Percentiles rank a stretch among this genome's conserved stretches.
These are phyloP conservation scores for Menura novaehollandiae DNA, from an alignment of 2,113 vertebrate genomes.

Conservation along the genomic window DNA sequence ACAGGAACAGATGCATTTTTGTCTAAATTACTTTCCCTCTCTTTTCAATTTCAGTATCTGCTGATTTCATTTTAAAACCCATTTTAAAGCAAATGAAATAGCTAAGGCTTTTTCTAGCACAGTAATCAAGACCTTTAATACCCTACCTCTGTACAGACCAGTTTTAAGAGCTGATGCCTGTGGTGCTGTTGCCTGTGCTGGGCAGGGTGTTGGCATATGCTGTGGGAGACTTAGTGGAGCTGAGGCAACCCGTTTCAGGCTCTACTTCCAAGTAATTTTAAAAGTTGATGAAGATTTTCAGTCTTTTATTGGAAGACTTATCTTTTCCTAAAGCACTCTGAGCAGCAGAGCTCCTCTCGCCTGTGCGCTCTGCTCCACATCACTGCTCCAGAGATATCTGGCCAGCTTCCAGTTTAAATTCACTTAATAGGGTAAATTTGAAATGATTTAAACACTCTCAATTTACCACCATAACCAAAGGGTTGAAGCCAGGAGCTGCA, in stretches of 20 bases:
- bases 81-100: slow-evolving; percentile 44
- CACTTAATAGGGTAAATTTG: not conserved
- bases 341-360: not conserved
- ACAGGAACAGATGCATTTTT: slow-evolving; percentile 14
- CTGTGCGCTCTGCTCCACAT: not conserved
- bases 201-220: not conserved
- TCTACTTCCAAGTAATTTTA: not conserved
- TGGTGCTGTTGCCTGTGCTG: not conserved
- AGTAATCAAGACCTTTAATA: not conserved
- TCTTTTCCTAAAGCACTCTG: not conserved
- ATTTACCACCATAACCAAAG: not conserved
- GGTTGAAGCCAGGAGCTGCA: not conserved
- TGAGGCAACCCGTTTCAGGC: not conserved
- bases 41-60: slow-evolving; percentile 38
- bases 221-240: not conserved
- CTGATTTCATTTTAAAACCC: slow-evolving; percentile 27
- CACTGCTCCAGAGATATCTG: not conserved
- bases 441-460: slow-evolving; percentile 29
- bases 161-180: not conserved
- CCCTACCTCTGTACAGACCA: not conserved
- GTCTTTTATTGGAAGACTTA: not conserved
- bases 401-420: slow-evolving; percentile 25
- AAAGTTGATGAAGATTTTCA: not conserved
- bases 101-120: not conserved
- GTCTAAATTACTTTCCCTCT: slow-evolving; percentile 29